Base-by-base conservation (phyloP, 2,113 vertebrate genomes). In the Nothocercus julius region DNA sequence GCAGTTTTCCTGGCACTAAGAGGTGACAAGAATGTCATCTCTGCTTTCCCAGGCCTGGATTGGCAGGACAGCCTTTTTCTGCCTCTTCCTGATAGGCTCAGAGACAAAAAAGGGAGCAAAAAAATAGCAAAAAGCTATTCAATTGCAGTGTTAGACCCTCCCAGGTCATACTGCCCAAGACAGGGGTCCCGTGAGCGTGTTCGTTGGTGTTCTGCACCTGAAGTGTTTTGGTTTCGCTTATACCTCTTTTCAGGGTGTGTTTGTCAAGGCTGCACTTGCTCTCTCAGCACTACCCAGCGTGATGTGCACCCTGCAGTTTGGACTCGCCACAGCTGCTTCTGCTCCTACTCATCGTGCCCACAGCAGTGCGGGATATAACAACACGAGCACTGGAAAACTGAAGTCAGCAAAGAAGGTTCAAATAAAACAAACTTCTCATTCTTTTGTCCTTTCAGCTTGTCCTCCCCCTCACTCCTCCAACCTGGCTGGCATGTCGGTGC, bases 401-500 rank as follows among this genome's bases (percentile, higher is more conserved):
- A 79, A 79, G 42, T 89, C 83, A 79, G 83, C 74, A 64, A 67
- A 88, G 20, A 24, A 34, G 38, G 78, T 83, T 94, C 42, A 42
- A 89, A 64, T 59, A 83, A 61, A 90, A 82, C 3, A 73, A 70
- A 63, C 28, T 36, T 51, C 11, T 73, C 77, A 32, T 11, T 75
- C 34, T 78, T 80, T 51, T 77, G 45, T 34, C 87, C 30, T 87
- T 56, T 47, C 20, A 28, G 21, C 11, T 28, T 9, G 2, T 25
- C 22, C 32, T 82, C 14, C 47, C 16, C 22, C 62, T 68, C 1
- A 0, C n/a, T 83, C 51, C 40, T 54, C 56, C 0, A 0, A 34
- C 27, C 59, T 32, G 24, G 24, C 3, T 0, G 0, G n/a, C 11
- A 18, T 80, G 30, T 25, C 1, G 1, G 69, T 27, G 17, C n/a